Percentiles rank a stretch among this genome's conserved stretches.
phyloP scores from a whole-genome alignment of 2,797 vertebrate genomes.

The Denticeps clupeoides region DNA sequence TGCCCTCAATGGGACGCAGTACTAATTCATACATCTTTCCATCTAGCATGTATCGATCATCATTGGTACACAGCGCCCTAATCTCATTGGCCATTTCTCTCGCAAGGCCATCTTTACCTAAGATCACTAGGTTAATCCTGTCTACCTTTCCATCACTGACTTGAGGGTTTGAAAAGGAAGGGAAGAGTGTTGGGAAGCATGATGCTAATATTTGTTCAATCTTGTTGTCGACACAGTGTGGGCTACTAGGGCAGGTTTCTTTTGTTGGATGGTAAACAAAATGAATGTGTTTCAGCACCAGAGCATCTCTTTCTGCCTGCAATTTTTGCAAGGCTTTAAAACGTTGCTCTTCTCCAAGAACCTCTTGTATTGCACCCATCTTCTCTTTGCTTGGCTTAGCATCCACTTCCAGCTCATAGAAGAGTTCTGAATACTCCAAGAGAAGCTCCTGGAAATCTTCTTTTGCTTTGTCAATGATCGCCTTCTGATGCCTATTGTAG shows the following conservation, averaged over 20 bases:
- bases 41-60: slow-evolving; percentile 72
- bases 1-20: slow-evolving; percentile 73
- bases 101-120: slow-evolving; percentile 74
- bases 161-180: slow-evolving; percentile 65
- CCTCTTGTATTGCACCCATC: slow-evolving; percentile 79
- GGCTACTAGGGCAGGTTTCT: slow-evolving; percentile 73
- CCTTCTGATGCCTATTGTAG: slow-evolving; percentile 73
- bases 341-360: slow-evolving; percentile 70
- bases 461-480: slow-evolving; percentile 72
- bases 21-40: slow-evolving; percentile 76
- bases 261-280: slow-evolving; percentile 79
- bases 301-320: slow-evolving; percentile 72
- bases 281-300: slow-evolving; percentile 77
- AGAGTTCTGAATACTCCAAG: slow-evolving; percentile 75
- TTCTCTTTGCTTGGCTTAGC: slow-evolving; percentile 84
- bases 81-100: slow-evolving; percentile 78
- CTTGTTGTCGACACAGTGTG: slow-evolving; percentile 58
- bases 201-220: slow-evolving; percentile 64
- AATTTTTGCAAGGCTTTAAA: slow-evolving; percentile 76
- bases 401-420: slow-evolving; percentile 76
- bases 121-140: slow-evolving; percentile 72
- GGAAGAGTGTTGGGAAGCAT: slow-evolving; percentile 54
- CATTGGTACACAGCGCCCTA: slow-evolving; percentile 71
- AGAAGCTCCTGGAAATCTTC: slow-evolving; percentile 80
- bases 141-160: slow-evolving; percentile 66